These are phyloP conservation scores for Rhagophthalmus giganteus DNA, from an alignment of 2,888 invertebrate species.

Conservation along the genomic window DNA sequence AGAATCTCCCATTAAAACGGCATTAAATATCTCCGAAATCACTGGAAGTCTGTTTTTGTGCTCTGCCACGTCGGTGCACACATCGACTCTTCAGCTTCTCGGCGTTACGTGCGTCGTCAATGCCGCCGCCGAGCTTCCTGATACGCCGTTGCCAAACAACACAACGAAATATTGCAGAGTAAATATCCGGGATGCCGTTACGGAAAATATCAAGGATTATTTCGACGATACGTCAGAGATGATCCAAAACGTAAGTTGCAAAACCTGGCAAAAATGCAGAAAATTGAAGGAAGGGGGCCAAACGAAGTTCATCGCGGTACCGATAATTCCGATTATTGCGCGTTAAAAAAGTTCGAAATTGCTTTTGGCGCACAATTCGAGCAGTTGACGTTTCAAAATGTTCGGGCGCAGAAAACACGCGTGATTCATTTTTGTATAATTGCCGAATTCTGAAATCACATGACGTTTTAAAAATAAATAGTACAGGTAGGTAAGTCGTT, in stretches of 20 bases:
- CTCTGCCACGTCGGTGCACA: constrained; percentile 75
- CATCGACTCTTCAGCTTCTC: constrained; percentile 67
- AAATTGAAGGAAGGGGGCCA: no score
- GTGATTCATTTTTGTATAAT: no score
- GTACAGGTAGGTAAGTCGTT: no score
- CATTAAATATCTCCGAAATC: constrained; percentile 64
- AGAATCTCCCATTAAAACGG: constrained; percentile 11
- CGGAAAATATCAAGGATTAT: constrained; percentile 70
- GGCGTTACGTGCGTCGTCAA: constrained; percentile 80
- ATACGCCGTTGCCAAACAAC: constrained; percentile 62
- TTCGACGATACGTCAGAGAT: constrained; percentile 79
- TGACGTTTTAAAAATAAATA: no score
- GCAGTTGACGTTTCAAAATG: no score
- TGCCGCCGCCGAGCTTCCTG: constrained; percentile 81
- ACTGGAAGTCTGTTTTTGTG: constrained; percentile 75
- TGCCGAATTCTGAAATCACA: no score
- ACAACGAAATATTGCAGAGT: constrained; percentile 65
- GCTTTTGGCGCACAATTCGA: no score
- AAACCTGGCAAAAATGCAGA: no score
- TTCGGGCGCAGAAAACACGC: no score
- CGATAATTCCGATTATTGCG: no score
- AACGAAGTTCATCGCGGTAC: no score
- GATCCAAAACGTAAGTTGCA: constrained; percentile 67
- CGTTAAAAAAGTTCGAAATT: neutral
- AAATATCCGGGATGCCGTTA: constrained; percentile 73